Conservation (phyloP, 1,140 invertebrate species). For the Habropoda laboriosa region DNA sequence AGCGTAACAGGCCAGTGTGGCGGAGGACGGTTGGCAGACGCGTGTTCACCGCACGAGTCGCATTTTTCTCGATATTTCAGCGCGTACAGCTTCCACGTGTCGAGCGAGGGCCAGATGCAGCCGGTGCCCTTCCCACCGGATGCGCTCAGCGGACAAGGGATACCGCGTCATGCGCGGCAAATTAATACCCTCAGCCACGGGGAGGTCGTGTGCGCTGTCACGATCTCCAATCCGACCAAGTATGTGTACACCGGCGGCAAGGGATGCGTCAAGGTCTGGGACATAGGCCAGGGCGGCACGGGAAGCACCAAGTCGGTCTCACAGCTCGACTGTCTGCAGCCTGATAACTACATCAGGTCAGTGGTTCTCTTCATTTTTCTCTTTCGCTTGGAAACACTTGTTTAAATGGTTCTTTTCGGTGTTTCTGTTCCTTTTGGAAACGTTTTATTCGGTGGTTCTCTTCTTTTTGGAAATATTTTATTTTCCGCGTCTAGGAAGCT, state of each 20-base stretch:
- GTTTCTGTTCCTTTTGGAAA: not conserved
- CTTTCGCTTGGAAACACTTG: too few relatives aligned
- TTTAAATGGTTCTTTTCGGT: too few relatives aligned
- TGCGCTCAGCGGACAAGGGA: slow-evolving; percentile 95
- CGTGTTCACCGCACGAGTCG: slow-evolving; percentile 33
- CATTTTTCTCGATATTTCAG: slow-evolving; percentile 78
- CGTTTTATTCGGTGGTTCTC: too few relatives aligned
- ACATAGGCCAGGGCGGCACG: slow-evolving; percentile 87
- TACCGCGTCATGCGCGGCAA: slow-evolving; percentile 90
- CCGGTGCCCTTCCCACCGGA: slow-evolving; percentile 93
- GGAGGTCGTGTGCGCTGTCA: slow-evolving; percentile 94
- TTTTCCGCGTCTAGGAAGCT: too few relatives aligned
- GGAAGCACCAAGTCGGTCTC: slow-evolving; percentile 88
- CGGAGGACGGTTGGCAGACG: slow-evolving; percentile 16
- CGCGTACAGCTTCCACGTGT: slow-evolving; percentile 90
- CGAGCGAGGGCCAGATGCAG: slow-evolving; percentile 87
- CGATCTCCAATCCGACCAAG: slow-evolving; percentile 91
- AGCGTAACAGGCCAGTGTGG: too few relatives aligned
- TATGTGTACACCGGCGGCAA: slow-evolving; percentile 95
- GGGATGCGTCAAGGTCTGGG: slow-evolving; percentile 94
- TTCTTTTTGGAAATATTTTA: too few relatives aligned
- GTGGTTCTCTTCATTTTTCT: slow-evolving; percentile 81
- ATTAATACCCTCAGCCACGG: slow-evolving; percentile 91
- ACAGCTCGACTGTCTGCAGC: slow-evolving; percentile 91
- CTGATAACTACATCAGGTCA: slow-evolving; percentile 95